Evolutionary conservation across 2,888 invertebrate genomes (phyloP).

Genomic region (Pristionchus exspectatus): DNA sequence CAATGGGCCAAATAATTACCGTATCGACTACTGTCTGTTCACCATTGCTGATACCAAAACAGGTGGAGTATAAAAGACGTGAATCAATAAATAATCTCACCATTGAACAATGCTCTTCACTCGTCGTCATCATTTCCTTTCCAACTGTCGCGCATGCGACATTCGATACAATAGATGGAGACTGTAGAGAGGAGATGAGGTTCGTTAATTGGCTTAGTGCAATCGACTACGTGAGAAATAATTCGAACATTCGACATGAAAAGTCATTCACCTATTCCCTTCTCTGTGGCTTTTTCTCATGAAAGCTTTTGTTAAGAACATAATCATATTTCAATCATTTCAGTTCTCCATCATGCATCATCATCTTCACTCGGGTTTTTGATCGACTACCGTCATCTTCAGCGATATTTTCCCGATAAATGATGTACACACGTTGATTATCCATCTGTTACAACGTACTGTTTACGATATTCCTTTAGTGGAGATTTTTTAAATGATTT

Average conservation of each 20-base stretch:
- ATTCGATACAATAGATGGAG: neutral
- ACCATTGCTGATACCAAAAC: neutral
- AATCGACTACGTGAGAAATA: too few relatives aligned
- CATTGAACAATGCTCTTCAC: neutral
- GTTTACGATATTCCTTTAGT: too few relatives aligned
- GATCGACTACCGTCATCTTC: neutral
- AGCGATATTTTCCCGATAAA: neutral
- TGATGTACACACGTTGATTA: neutral
- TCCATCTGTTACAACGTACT: too few relatives aligned
- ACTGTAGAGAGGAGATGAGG: neutral
- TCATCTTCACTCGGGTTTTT: neutral
- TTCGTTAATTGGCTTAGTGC: too few relatives aligned
- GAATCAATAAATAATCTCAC: too few relatives aligned
- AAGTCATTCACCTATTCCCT: too few relatives aligned
- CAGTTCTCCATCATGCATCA: neutral
- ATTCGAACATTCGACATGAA: too few relatives aligned
- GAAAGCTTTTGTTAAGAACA: too few relatives aligned
- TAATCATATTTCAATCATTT: neutral
- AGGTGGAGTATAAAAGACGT: too few relatives aligned
- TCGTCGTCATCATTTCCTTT: neutral
- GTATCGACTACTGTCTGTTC: neutral
- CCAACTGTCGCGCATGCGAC: neutral
- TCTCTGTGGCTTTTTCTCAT: too few relatives aligned
- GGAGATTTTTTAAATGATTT: too few relatives aligned
- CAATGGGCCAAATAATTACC: neutral